Conservation (phyloP, 1,140 invertebrate genomes). For the Maconellicoccus hirsutus region DNA sequence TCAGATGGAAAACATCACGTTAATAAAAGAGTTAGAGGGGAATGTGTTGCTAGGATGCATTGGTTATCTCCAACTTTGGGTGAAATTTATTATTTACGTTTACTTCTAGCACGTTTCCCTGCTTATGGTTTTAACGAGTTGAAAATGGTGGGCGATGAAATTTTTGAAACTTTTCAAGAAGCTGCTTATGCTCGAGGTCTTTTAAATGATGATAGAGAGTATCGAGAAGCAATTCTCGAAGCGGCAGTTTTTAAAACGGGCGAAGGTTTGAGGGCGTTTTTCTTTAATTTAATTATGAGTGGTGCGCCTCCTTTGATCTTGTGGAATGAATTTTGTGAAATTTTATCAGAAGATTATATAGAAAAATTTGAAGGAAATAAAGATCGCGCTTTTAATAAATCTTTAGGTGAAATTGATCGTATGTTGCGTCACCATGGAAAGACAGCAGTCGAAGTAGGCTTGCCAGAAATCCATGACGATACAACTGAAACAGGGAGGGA, state of each 20-base stretch:
- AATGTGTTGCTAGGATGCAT: constrained; percentile 14
- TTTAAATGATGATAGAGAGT: not conserved
- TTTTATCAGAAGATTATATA: too few relatives aligned
- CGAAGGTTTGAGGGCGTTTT: not conserved
- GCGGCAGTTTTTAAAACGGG: constrained; percentile 6
- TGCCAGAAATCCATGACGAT: not conserved
- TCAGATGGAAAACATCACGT: not conserved
- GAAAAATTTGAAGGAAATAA: too few relatives aligned
- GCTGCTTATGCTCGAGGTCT: constrained; percentile 6
- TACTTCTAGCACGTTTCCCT: not conserved
- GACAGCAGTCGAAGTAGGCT: too few relatives aligned
- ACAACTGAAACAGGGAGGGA: too few relatives aligned
- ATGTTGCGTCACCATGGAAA: too few relatives aligned
- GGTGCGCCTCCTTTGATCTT: not conserved
- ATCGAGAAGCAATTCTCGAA: not conserved
- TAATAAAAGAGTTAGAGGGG: not conserved
- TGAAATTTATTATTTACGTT: constrained; percentile 11
- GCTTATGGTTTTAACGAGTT: not conserved
- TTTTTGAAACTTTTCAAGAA: not conserved
- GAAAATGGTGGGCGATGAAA: not conserved
- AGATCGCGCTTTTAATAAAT: too few relatives aligned
- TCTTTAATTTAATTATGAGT: not conserved
- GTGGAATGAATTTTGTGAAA: not conserved
- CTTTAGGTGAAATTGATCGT: too few relatives aligned
- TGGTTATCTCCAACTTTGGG: constrained; percentile 7